A percentile compares a stretch with the other conserved stretches of the same genome.
Evolutionary conservation across 2,113 vertebrate species (phyloP).

Genomic region (Zootoca vivipara): DNA sequence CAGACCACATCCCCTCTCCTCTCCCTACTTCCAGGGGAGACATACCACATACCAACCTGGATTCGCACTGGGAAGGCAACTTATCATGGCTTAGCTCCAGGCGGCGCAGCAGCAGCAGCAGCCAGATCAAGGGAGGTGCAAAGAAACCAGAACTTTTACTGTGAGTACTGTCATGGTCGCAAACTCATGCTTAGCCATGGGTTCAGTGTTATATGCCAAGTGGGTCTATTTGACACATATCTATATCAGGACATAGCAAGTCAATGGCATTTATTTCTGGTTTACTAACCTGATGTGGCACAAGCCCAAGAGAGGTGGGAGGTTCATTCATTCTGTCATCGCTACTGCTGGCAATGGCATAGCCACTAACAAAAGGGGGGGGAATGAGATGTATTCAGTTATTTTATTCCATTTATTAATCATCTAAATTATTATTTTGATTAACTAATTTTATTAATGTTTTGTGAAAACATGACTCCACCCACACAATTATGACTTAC

Average conservation of each 20-base stretch:
- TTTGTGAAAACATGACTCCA: not conserved
- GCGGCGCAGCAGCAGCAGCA: too few relatives aligned
- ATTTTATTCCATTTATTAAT: too few relatives aligned
- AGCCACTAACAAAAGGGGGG: constrained; percentile 81
- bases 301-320: constrained; percentile 94
- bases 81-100: too few relatives aligned
- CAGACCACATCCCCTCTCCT: too few relatives aligned
- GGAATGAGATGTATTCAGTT: constrained; percentile 34
- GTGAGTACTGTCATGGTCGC: too few relatives aligned
- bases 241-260: not conserved
- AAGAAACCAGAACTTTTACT: too few relatives aligned
- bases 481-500: constrained; percentile 73
- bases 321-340: constrained; percentile 98
- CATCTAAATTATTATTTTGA: not conserved
- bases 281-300: constrained; percentile 94
- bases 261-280: constrained; percentile 2
- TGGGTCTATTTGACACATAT: not conserved
- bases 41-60: too few relatives aligned
- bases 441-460: not conserved
- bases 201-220: too few relatives aligned
- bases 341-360: constrained; percentile 96
- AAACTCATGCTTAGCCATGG: too few relatives aligned
- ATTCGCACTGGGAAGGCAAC: too few relatives aligned
- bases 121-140: too few relatives aligned
- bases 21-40: too few relatives aligned